A percentile compares a stretch with the other conserved stretches of the same genome.
These are phyloP conservation scores for Bagarius yarrelli DNA, from an alignment of 2,113 vertebrate species.

Conservation along the genomic window DNA sequence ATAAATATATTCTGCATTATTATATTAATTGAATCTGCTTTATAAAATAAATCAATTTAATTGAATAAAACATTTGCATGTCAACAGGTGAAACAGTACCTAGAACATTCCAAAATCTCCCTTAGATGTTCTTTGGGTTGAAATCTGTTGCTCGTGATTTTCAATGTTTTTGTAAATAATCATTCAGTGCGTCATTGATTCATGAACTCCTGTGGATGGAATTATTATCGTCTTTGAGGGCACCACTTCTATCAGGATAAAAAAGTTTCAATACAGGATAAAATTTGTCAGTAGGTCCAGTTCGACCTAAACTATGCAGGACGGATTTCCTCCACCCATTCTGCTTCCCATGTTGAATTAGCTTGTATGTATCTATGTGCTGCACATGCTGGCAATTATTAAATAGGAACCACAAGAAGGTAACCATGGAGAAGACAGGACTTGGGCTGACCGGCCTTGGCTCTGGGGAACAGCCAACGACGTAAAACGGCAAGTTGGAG, in stretches of 20 bases:
- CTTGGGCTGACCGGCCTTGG: slow-evolving; percentile 49
- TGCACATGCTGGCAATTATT: slow-evolving; percentile 49
- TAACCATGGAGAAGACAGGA: slow-evolving; percentile 52
- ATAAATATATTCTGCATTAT: no score
- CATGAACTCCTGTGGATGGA: not conserved
- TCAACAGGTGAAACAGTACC: not conserved
- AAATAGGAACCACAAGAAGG: slow-evolving; percentile 46
- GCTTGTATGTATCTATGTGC: slow-evolving; percentile 29
- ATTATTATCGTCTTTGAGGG: not conserved
- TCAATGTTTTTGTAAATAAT: not conserved
- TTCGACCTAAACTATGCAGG: not conserved
- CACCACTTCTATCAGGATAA: not conserved
- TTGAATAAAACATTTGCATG: no score
- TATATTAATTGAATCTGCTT: no score
- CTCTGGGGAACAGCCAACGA: slow-evolving; percentile 46
- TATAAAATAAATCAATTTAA: no score
- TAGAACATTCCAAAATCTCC: not conserved
- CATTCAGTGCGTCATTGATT: not conserved
- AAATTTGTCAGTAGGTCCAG: not conserved
- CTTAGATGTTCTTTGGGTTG: not conserved
- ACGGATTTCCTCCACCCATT: slow-evolving; percentile 23
- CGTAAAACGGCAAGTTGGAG: slow-evolving; percentile 42
- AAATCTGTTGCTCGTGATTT: not conserved
- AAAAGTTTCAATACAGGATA: not conserved
- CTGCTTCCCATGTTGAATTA: slow-evolving; percentile 39